These are phyloP conservation scores for Sipunculus nudus DNA, from an alignment of 2,888 invertebrate species.

Conservation along the genomic window DNA sequence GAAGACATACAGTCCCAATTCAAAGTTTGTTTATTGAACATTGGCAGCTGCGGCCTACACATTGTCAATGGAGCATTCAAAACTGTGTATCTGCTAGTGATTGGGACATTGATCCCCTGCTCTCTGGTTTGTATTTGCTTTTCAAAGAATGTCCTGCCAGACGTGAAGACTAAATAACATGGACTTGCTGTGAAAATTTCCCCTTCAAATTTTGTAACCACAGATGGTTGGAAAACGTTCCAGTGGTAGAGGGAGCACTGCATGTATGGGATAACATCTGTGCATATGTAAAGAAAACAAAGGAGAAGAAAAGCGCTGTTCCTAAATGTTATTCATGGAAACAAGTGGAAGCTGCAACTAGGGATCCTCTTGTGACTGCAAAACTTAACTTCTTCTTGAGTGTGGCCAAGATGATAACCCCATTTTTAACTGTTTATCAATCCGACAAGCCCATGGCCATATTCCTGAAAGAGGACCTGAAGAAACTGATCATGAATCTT, in stretches of 20 bases:
- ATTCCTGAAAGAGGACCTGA: conserved; percentile 21
- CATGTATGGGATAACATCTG: conserved; percentile 3
- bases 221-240: conserved; percentile 25
- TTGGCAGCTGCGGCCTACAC: not conserved
- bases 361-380: conserved; percentile 3
- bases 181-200: not conserved
- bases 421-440: conserved; percentile 15
- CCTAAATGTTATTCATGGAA: conserved; percentile 9
- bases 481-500: not conserved
- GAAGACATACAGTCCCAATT: too few relatives aligned
- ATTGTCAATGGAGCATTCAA: not conserved
- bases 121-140: not conserved
- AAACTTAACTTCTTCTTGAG: conserved; percentile 11
- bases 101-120: not conserved
- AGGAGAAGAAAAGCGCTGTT: not conserved
- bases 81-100: not conserved
- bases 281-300: conserved; percentile 10
- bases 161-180: not conserved
- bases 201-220: not conserved
- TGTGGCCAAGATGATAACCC: conserved; percentile 13
- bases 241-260: conserved; percentile 25
- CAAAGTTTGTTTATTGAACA: not conserved
- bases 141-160: not conserved
- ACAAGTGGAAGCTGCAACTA: not conserved
- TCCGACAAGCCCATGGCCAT: conserved; percentile 28